Base-by-base conservation (phyloP, 2,797 vertebrate species). In the Phrynocephalus guinanensis region DNA sequence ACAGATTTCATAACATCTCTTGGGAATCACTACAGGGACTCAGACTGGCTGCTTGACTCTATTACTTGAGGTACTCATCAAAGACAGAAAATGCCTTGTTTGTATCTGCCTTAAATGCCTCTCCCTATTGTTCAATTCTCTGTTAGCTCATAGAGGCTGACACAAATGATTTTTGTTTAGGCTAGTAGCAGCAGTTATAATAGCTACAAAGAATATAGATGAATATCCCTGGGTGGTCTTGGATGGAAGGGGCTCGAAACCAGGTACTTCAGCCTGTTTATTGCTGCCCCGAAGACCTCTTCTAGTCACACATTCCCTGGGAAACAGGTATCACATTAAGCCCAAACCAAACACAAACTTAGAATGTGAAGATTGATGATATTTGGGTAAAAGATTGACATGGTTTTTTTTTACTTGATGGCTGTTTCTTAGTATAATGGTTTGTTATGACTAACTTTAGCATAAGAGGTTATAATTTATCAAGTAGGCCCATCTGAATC, bases 1-100 rank as follows among this genome's bases (percentile, higher is more conserved):
- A 70, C n/a, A 77, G 30, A 75, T 26, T 70, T 15, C 82, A 24
- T 56, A 48, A 83, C 86, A 16, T n/a, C 38, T 10, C 1, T 26
- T 75, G 60, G 52, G 81, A 92, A 77, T 82, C 82, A 86, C 84
- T 91, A 44, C 79, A n/a, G 68, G 70, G 60, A 66, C 84, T 79
- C 85, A 20, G 15, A 13, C 0, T 0, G 0, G 16, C 68, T 89
- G 79, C 82, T 88, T 86, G 90, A 24, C 71, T 6, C 0, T 79
- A 60, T 3, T 60, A 60, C 70, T 84, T 73, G 1, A 1, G 44
- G 87, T 72, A 1, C 38, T 67, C 38, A 63, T 28, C 11, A n/a
- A 28, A 56, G 38, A 52, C 79, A 75, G 22, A 30, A 73, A 73
- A 72, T 60, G 84, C 66, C 79, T 87, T 48, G 2, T 1, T 18